A percentile compares a stretch with the other conserved stretches of the same genome.
Conservation (phyloP, 1,140 invertebrate species). For the Drosophila ironensis region DNA sequence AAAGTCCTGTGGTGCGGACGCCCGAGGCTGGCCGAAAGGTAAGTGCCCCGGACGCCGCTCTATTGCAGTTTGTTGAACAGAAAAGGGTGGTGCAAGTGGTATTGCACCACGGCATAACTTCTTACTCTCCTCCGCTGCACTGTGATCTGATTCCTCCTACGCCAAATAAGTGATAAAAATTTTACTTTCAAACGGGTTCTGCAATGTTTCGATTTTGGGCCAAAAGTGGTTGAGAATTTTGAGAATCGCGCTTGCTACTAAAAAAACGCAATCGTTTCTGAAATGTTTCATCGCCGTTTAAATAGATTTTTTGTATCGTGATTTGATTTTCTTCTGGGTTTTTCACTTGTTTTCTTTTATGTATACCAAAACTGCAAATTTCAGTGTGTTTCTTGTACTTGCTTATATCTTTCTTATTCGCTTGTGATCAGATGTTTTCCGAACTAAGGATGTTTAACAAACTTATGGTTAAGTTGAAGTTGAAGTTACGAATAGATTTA, state of each 20-base stretch:
- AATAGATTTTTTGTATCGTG: slow-evolving; percentile 23
- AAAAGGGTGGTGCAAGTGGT: slow-evolving; percentile 33
- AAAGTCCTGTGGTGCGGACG: slow-evolving; percentile 49
- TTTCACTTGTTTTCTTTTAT: slow-evolving; percentile 34
- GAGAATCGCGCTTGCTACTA: slow-evolving; percentile 79
- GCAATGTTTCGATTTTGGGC: slow-evolving; percentile 24
- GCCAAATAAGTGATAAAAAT: slow-evolving; percentile 82
- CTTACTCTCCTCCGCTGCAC: slow-evolving; percentile 15
- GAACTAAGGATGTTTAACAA: slow-evolving; percentile 79
- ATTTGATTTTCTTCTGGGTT: slow-evolving; percentile 21
- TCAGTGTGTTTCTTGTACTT: slow-evolving; percentile 33
- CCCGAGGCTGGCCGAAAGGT: slow-evolving; percentile 64
- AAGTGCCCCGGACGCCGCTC: slow-evolving; percentile 42
- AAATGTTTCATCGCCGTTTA: slow-evolving; percentile 35
- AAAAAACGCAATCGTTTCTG: slow-evolving; percentile 72
- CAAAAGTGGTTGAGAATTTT: slow-evolving; percentile 61
- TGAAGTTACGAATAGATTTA: slow-evolving; percentile 53
- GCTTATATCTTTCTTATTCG: slow-evolving; percentile 27
- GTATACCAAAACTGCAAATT: slow-evolving; percentile 75
- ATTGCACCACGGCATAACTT: slow-evolving; percentile 29
- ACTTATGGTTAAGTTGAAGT: slow-evolving; percentile 57
- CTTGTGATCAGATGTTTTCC: slow-evolving; percentile 81
- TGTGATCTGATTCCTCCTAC: slow-evolving; percentile 43
- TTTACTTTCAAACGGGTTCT: slow-evolving; percentile 58
- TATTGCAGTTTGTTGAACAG: slow-evolving; percentile 72